phyloP scores from a whole-genome alignment of 2,797 vertebrate species.

The Bufotes viridis region DNA sequence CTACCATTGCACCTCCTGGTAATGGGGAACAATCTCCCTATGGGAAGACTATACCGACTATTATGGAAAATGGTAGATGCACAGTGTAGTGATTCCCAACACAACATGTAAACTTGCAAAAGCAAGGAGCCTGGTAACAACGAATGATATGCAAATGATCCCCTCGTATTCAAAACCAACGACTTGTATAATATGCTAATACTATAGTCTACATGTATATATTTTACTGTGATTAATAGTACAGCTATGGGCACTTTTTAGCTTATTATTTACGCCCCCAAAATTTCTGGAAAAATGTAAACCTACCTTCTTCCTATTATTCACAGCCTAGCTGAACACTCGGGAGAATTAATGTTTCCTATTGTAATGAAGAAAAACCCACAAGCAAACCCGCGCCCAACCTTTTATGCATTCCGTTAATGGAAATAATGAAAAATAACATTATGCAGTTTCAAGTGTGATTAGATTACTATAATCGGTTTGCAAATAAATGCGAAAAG shows the following conservation, averaged over 20 bases:
- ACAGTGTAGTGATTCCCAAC: not conserved
- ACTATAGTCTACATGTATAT: not conserved
- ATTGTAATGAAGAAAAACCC: constrained; percentile 48
- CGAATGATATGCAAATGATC: not conserved
- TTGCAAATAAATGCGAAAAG: constrained; percentile 45
- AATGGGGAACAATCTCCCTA: not conserved
- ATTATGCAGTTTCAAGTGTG: constrained; percentile 55
- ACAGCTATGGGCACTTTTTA: constrained; percentile 12
- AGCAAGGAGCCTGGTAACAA: not conserved
- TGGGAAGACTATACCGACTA: not conserved
- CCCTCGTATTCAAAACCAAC: not conserved
- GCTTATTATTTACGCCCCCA: constrained; percentile 16
- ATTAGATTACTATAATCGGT: constrained; percentile 53
- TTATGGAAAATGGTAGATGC: not conserved
- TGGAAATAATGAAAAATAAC: constrained; percentile 55
- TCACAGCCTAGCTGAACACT: constrained; percentile 34
- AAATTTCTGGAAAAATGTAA: constrained; percentile 24
- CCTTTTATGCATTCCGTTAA: constrained; percentile 39
- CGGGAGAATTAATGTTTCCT: constrained; percentile 44
- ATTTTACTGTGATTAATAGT: constrained; percentile 27
- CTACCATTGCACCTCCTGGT: not conserved
- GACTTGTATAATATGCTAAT: constrained; percentile 10
- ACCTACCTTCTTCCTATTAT: constrained; percentile 34
- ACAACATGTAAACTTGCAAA: not conserved
- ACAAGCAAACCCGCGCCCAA: constrained; percentile 37